Conservation (phyloP, 2,113 vertebrate species). For the Petromus typicus region DNA sequence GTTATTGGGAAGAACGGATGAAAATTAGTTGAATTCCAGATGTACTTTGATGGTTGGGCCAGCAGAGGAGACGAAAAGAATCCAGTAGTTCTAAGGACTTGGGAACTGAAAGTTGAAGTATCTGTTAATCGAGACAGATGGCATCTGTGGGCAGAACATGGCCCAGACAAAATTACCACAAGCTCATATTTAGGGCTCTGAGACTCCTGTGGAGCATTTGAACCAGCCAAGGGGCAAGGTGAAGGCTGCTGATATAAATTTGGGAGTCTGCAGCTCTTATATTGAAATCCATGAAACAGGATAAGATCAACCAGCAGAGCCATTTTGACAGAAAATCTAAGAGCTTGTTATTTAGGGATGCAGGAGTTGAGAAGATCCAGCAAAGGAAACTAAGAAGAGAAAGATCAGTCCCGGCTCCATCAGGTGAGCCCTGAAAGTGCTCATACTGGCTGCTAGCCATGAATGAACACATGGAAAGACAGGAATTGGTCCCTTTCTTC, state of each 20-base stretch:
- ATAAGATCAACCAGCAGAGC: background rate
- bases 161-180: background rate
- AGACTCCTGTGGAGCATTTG: background rate
- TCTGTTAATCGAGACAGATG: background rate
- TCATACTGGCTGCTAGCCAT: background rate
- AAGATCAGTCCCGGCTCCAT: background rate
- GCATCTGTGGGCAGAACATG: background rate
- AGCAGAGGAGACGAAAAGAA: background rate
- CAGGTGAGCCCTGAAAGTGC: background rate
- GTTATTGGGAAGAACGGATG: background rate
- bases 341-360: background rate
- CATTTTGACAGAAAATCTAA: background rate
- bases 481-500: background rate
- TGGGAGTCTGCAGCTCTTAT: background rate
- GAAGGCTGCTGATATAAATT: background rate
- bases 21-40: background rate
- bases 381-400: background rate
- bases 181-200: background rate
- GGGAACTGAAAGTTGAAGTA: background rate
- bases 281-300: background rate
- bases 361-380: background rate
- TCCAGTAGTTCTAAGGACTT: background rate
- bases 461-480: background rate
- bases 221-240: background rate
- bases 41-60: background rate